Evolutionary conservation across 2,113 vertebrate genomes (phyloP), one percentile per base, ranked within the genome.

Genomic region (Lucifuga dentata): DNA sequence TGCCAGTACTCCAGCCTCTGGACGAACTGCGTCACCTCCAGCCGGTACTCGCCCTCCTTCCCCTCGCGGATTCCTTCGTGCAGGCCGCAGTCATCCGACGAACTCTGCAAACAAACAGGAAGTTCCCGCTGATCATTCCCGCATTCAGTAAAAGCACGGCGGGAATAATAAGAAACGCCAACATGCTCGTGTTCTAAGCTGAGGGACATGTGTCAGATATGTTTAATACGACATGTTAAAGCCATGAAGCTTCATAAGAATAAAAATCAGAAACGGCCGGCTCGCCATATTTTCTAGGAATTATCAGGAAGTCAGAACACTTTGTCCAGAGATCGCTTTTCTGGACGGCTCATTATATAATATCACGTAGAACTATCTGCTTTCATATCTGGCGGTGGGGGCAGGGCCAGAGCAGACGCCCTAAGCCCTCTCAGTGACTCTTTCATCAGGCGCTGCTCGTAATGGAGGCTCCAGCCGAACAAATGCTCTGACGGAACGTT

Each of bases 1-100:
- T 92, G 91, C 91, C 96, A 98, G 88, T 95, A 94, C 90, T 98
- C 97, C 60, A 98, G 84, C 1, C 97, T 91, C n/a, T 93, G 93
- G 71, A 96, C 86, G 63, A 95, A 92, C 62, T 93, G 95, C 0
- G 94, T 95, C 75, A 97, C 95, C 89, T 99, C 95, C 5, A 98
- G 91, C n/a, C 94, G 94, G 78, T 97, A 96, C 11, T 63, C 81
- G 45, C 95, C 93, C 70, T 95, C 94, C 16, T 80, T 84, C 1
- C 89, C 89, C 5, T 86, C 68, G 0, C 77, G 76, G 72, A 80
- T 85, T 1, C 89, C 89, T 68, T 92, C 95, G 20, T 94, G 95
- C 0, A 86, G 93, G 83, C 95, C 95, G 66, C 97, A 98, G 64
- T 96, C 96, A 59, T 94, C 95, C 35, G 94, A 91, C 23, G 95